Evolutionary conservation across 2,113 vertebrate genomes (phyloP).

Genomic region (Chauna torquata): DNA sequence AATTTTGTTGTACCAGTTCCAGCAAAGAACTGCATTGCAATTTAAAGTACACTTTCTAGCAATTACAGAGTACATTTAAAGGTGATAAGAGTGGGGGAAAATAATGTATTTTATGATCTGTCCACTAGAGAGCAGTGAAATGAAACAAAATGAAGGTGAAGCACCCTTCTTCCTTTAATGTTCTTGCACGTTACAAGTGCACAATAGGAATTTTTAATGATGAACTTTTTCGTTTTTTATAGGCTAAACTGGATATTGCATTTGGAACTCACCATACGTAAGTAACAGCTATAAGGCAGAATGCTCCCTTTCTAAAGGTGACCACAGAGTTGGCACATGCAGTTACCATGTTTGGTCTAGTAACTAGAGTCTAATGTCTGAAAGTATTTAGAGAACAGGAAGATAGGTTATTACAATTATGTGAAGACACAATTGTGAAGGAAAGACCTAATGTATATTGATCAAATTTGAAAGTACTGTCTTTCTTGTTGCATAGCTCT

Average conservation of each 20-base stretch:
- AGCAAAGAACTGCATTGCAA: background rate
- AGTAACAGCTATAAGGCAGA: slow-evolving; percentile 67
- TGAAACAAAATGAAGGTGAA: background rate
- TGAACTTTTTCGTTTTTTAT: slow-evolving; percentile 32
- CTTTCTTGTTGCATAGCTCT: background rate
- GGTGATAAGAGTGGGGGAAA: background rate
- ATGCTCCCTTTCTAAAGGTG: background rate
- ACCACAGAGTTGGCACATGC: background rate
- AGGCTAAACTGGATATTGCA: slow-evolving; percentile 97
- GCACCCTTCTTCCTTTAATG: background rate
- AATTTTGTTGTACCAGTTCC: background rate
- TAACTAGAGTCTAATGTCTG: background rate
- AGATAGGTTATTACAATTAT: background rate
- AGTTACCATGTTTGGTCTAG: background rate
- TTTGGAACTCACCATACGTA: slow-evolving; percentile 99
- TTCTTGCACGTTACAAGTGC: background rate
- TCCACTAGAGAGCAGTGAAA: slow-evolving; percentile 73
- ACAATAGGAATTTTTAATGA: background rate
- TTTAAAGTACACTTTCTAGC: background rate
- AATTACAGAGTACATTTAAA: background rate
- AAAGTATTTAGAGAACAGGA: background rate
- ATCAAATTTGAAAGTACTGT: background rate
- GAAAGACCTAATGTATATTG: background rate
- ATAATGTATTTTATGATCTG: background rate
- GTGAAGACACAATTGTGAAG: background rate